Percentiles rank a stretch among this genome's conserved stretches.
Evolutionary conservation across 2,797 vertebrate genomes (phyloP).

Genomic region (Argentina silus): DNA sequence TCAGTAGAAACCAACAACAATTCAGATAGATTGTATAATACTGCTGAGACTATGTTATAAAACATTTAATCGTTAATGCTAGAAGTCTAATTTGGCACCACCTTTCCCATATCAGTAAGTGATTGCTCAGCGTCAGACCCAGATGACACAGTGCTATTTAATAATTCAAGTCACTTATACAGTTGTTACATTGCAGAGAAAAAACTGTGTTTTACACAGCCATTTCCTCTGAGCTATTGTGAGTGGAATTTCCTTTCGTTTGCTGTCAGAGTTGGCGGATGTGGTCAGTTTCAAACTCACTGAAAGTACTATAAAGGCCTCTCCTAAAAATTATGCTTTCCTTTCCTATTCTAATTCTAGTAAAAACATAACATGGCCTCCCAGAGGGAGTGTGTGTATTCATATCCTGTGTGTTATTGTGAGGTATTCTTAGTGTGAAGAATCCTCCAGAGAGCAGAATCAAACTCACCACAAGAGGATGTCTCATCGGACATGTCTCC

Average conservation of each 20-base stretch:
- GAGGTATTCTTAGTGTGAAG: constrained; percentile 30
- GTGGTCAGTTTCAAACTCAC: constrained; percentile 31
- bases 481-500: constrained; percentile 92
- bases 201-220: constrained; percentile 28
- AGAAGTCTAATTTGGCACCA: constrained; percentile 35
- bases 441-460: constrained; percentile 15
- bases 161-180: constrained; percentile 42
- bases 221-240: constrained; percentile 20
- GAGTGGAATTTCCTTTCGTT: constrained; percentile 25
- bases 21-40: constrained; percentile 52
- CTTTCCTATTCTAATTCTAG: constrained; percentile 12
- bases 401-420: constrained; percentile 6
- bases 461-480: constrained; percentile 86
- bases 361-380: constrained; percentile 16
- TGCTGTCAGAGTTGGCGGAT: constrained; percentile 29
- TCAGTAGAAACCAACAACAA: not conserved
- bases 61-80: constrained; percentile 36
- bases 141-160: constrained; percentile 47
- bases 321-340: constrained; percentile 24
- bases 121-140: constrained; percentile 39
- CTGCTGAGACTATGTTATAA: constrained; percentile 39
- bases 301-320: constrained; percentile 37
- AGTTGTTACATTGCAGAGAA: constrained; percentile 6
- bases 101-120: constrained; percentile 29
- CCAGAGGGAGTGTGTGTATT: constrained; percentile 3